Base-by-base conservation (phyloP, 2,888 invertebrate genomes). In the Diabrotica balteata region DNA sequence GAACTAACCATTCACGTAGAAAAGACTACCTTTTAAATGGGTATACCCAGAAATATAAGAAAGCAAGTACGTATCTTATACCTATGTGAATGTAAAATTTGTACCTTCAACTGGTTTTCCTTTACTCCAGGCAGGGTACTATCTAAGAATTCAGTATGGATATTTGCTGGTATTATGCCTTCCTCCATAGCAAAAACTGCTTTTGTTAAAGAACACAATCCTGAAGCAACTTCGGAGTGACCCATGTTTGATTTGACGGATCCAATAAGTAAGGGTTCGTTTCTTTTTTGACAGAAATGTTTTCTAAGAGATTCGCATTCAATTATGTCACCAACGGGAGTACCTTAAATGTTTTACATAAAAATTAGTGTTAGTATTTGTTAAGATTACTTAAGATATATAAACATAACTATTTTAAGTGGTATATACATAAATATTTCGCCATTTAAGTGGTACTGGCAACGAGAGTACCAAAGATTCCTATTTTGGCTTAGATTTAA, bases 121-220 rank as follows among this genome's bases (percentile, higher is more conserved):
- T 83, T 82, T 9, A 90, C 75, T 42, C 86, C 86, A 32, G 82
- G 82, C 0, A 88, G 75, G 54, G 87, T 87, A 43, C 84, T 80
- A 4, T 87, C 84, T 0, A 93, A 90, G 0, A 79, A 83, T 0
- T 86, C 83, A 79, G 85, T 92, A 80, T 94, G 89, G 11, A 94
- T 83, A 82, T 94, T 94, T 0, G 89, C 90, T 0, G 94, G 92
- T 60, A 94, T 85, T 8, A 84, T 73, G 0, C 90, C 90, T 11
- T 85, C 85, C 76, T 93, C 90, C 85, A 92, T 92, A 0, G 90
- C 89, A 50, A 93, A 85, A 8, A 91, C 73, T 4, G 85, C 88
- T 84, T 91, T 91, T 1, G 87, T 87, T 44, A 91, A 77, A 7
- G 88, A 86, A 55, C 87, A 86, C 47, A 90, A 81, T 7, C 86